Conservation (phyloP, 2,888 invertebrate species). For the Lucinisca nassula region DNA sequence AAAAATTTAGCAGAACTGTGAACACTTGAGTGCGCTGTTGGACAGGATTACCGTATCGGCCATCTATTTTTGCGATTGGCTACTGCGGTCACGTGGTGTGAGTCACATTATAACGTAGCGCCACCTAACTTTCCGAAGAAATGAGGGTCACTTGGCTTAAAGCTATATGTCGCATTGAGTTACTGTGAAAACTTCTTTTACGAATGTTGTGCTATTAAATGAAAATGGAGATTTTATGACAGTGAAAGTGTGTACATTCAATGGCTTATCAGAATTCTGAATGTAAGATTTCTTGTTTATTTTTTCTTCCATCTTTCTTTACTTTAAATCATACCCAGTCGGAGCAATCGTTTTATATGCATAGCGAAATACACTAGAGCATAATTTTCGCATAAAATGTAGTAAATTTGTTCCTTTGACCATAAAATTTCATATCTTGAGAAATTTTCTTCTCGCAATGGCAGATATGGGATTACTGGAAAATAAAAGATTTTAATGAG, state of each 20-base stretch:
- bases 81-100: slow-evolving; percentile 54
- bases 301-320: not conserved
- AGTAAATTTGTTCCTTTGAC: slow-evolving; percentile 31
- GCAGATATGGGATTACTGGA: slow-evolving; percentile 54
- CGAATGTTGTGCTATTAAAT: not conserved
- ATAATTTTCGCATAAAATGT: slow-evolving; percentile 17
- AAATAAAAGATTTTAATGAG: slow-evolving; percentile 69
- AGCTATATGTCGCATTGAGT: slow-evolving; percentile 20
- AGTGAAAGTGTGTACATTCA: slow-evolving; percentile 6
- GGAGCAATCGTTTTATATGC: not conserved
- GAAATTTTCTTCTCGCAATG: not conserved
- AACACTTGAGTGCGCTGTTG: not conserved
- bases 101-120: slow-evolving; percentile 56
- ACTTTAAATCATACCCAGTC: not conserved
- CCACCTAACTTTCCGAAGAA: slow-evolving; percentile 66
- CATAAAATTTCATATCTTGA: slow-evolving; percentile 46
- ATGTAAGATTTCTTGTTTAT: not conserved
- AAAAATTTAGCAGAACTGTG: not conserved
- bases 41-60: not conserved
- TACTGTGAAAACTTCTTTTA: not conserved
- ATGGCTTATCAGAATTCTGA: not conserved
- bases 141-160: slow-evolving; percentile 62
- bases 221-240: slow-evolving; percentile 9
- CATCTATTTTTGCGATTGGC: slow-evolving; percentile 48
- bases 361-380: not conserved